Conservation (phyloP, 1,140 invertebrate species). For the Tenebrio molitor region DNA sequence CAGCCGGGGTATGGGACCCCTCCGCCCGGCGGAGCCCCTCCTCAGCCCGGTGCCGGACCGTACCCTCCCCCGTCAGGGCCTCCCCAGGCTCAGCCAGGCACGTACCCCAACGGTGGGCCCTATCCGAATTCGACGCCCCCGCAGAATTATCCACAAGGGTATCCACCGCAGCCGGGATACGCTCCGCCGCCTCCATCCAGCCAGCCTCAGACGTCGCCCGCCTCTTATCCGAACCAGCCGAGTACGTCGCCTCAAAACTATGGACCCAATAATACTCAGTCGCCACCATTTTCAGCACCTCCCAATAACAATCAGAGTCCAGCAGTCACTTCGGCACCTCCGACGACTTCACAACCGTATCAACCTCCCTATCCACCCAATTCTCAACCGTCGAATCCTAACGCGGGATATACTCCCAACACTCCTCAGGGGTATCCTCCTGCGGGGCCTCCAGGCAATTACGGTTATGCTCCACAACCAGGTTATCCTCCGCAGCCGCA, state of each 20-base stretch:
- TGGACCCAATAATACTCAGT: conserved; percentile 65
- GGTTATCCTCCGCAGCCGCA: conserved; percentile 64
- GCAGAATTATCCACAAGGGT: conserved; percentile 65
- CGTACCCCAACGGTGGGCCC: conserved; percentile 63
- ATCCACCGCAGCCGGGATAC: conserved; percentile 59
- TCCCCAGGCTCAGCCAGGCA: conserved; percentile 65
- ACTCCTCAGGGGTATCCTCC: conserved; percentile 56
- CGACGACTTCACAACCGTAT: conserved; percentile 57
- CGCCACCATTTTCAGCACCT: conserved; percentile 61
- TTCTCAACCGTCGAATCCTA: conserved; percentile 64
- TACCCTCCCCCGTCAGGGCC: conserved; percentile 65
- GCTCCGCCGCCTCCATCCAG: conserved; percentile 50
- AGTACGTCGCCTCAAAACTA: conserved; percentile 61
- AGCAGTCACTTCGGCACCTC: conserved; percentile 59
- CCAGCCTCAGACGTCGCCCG: conserved; percentile 62
- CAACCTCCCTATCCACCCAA: conserved; percentile 63
- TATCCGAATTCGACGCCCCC: conserved; percentile 65
- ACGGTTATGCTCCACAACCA: conserved; percentile 64
- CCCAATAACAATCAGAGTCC: conserved; percentile 60
- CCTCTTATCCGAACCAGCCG: conserved; percentile 55
- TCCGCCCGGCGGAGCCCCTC: conserved; percentile 54
- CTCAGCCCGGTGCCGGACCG: conserved; percentile 58
- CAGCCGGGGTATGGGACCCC: conserved; percentile 63
- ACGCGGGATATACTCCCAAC: conserved; percentile 58
- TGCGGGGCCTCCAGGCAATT: conserved; percentile 51